Conservation (phyloP, 2,113 vertebrate species). For the Macquaria australasica region DNA sequence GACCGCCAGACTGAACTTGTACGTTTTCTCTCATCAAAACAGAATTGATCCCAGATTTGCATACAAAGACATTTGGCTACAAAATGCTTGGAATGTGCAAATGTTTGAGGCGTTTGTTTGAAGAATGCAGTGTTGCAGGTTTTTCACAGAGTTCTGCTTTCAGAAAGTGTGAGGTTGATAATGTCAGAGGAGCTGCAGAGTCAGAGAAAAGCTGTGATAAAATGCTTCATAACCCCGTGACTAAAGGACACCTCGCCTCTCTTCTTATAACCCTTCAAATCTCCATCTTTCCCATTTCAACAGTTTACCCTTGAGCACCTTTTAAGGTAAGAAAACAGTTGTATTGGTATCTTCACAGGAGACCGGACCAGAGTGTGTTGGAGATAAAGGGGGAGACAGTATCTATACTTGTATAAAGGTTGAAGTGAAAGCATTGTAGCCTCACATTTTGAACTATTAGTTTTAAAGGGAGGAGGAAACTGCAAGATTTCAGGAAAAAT, state of each 20-base stretch:
- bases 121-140: conserved; percentile 61
- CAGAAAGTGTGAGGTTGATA: conserved; percentile 63
- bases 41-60: conserved; percentile 71
- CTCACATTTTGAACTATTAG: conserved; percentile 7
- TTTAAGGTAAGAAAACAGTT: conserved; percentile 47
- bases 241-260: conserved; percentile 67
- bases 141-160: conserved; percentile 60
- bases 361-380: conserved; percentile 25
- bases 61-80: conserved; percentile 66
- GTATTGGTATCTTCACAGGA: conserved; percentile 27
- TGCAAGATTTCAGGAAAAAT: not conserved
- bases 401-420: conserved; percentile 37
- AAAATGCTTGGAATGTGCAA: conserved; percentile 65
- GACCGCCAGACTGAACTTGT: conserved; percentile 58
- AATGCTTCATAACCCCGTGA: conserved; percentile 74
- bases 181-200: conserved; percentile 69
- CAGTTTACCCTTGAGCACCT: conserved; percentile 63
- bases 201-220: conserved; percentile 64
- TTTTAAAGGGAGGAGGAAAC: not conserved
- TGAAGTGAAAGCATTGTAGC: conserved; percentile 19
- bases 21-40: conserved; percentile 62
- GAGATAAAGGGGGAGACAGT: conserved; percentile 49
- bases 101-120: conserved; percentile 68
- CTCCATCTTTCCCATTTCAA: conserved; percentile 56
- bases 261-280: conserved; percentile 59